Conservation (phyloP, 2,888 invertebrate species). For the Eulithis prunata region DNA sequence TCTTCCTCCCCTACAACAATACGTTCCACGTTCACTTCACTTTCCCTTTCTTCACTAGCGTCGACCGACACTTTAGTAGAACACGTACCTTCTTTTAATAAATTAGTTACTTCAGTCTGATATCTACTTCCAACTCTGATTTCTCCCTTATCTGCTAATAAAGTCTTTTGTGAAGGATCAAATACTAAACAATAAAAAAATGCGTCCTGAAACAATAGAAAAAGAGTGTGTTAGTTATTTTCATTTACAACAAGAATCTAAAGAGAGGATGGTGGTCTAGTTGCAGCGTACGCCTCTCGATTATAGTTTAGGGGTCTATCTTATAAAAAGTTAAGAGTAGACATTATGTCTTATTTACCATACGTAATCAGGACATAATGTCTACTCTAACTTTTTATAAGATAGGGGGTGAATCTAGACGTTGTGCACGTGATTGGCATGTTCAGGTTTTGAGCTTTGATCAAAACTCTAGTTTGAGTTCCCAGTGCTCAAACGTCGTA, state of each 20-base stretch:
- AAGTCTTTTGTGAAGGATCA: conserved; percentile 99
- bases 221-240: conserved; percentile 48
- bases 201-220: conserved; percentile 91
- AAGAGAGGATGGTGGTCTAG: too few species aligned
- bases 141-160: conserved; percentile 99
- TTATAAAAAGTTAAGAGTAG: too few species aligned
- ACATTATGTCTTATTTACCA: too few species aligned
- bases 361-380: too few species aligned
- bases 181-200: conserved; percentile 99
- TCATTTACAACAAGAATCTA: neutral
- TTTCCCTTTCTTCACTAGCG: conserved; percentile 26
- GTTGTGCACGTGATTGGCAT: too few species aligned
- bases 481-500: too few species aligned
- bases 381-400: too few species aligned
- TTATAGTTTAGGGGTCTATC: too few species aligned
- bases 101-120: conserved; percentile 96
- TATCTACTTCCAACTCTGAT: conserved; percentile 96
- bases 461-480: too few species aligned
- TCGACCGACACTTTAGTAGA: conserved; percentile 32
- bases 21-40: conserved; percentile 37
- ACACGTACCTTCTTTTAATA: conserved; percentile 89
- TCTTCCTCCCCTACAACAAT: conserved; percentile 80
- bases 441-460: too few species aligned
- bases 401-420: too few species aligned
- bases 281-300: too few species aligned